These are phyloP conservation scores for Burhinus bistriatus DNA, from an alignment of 2,113 vertebrate genomes.

Conservation along the genomic window DNA sequence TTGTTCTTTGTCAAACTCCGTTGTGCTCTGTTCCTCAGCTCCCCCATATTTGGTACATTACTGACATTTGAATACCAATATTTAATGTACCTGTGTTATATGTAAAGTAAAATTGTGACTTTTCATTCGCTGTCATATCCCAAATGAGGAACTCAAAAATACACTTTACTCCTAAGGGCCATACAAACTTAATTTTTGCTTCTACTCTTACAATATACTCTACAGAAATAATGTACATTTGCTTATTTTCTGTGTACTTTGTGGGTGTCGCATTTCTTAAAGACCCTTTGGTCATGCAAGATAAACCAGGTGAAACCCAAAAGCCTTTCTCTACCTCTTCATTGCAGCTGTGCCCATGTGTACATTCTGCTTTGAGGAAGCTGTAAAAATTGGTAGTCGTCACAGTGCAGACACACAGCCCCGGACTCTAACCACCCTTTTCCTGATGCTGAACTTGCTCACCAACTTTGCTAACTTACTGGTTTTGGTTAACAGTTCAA, in stretches of 20 bases:
- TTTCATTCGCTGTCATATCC: not conserved
- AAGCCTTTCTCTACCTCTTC: not conserved
- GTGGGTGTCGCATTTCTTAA: not conserved
- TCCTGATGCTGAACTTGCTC: not conserved
- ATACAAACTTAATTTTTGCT: not conserved
- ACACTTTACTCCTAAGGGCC: not conserved
- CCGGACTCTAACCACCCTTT: not conserved
- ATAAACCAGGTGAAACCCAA: not conserved
- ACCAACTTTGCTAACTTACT: not conserved
- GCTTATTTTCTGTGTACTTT: not conserved
- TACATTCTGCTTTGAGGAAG: not conserved
- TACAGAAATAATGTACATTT: not conserved
- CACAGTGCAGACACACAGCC: not conserved
- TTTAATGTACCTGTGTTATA: not conserved
- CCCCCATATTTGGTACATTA: not conserved
- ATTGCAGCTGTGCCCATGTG: not conserved
- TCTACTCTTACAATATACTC: not conserved
- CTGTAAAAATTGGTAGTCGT: not conserved
- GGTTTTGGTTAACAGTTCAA: not conserved
- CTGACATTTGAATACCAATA: not conserved
- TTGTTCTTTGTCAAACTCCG: not conserved
- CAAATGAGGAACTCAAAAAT: not conserved
- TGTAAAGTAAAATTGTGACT: not conserved
- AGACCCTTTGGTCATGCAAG: not conserved
- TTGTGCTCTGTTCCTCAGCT: not conserved